Percentiles rank a stretch among this genome's conserved stretches.
These are phyloP conservation scores for Okapia johnstoni DNA, from an alignment of 2,113 vertebrate species.

Conservation along the genomic window DNA sequence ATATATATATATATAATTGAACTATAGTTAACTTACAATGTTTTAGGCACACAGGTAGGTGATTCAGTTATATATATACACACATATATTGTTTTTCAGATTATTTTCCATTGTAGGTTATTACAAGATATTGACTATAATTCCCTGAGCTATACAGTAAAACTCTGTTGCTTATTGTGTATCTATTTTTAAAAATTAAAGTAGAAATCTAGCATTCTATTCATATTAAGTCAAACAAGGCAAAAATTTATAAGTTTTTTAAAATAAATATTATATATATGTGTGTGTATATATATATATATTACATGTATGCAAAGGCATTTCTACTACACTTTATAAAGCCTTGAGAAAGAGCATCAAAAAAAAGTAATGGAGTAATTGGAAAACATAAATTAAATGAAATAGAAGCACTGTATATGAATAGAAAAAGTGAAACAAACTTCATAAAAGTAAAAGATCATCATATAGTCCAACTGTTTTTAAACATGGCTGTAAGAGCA, in stretches of 20 bases:
- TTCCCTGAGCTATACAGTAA: neutral
- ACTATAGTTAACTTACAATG: neutral
- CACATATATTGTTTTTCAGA: neutral
- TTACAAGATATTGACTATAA: neutral
- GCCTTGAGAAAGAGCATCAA: neutral
- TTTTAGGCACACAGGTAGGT: neutral
- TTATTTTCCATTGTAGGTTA: neutral
- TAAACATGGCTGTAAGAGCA: neutral
- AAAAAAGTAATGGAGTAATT: neutral
- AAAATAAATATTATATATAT: neutral
- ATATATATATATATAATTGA: too few relatives aligned
- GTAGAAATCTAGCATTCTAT: neutral
- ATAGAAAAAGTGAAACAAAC: neutral
- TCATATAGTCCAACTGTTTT: neutral
- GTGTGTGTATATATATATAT: rapidly evolving
- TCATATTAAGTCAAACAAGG: neutral
- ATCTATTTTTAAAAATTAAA: neutral
- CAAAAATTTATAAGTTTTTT: neutral
- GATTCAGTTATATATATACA: neutral
- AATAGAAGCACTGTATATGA: neutral
- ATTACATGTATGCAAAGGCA: neutral
- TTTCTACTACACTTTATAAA: neutral
- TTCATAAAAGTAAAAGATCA: neutral
- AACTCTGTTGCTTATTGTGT: neutral
- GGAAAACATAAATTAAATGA: neutral